Evolutionary conservation across 2,113 vertebrate genomes (phyloP).

Genomic region (Paratilapia polleni): DNA sequence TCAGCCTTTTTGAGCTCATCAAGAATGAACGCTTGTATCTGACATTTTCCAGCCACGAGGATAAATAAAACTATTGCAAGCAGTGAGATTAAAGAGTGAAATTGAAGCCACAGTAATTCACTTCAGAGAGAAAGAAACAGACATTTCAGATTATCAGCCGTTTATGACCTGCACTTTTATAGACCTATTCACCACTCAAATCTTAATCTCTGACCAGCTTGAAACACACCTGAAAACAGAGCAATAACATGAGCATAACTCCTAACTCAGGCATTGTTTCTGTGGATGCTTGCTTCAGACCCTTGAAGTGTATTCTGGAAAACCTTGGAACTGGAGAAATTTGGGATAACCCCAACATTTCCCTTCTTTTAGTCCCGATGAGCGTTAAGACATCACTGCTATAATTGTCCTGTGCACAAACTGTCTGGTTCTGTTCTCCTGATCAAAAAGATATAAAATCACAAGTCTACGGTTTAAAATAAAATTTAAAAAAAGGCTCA

Average conservation of each 20-base stretch:
- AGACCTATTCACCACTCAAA: rapidly evolving
- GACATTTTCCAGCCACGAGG: background rate
- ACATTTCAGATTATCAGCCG: background rate
- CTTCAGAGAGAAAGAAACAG: background rate
- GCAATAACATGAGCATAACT: background rate
- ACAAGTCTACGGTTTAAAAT: background rate
- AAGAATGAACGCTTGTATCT: background rate
- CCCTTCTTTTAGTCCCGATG: background rate
- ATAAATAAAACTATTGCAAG: rapidly evolving
- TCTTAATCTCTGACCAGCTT: background rate
- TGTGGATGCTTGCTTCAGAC: no score
- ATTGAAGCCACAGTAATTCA: background rate
- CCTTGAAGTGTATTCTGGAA: background rate
- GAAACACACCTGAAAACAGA: background rate
- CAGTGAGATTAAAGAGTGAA: background rate
- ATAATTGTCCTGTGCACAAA: no score
- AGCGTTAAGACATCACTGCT: background rate
- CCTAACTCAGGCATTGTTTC: background rate
- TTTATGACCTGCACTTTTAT: background rate
- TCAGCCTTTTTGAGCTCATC: background rate
- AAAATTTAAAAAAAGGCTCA: no score
- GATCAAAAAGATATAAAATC: background rate
- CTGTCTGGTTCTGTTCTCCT: background rate
- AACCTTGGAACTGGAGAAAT: background rate
- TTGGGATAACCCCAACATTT: background rate